phyloP scores from a whole-genome alignment of 2,888 invertebrate species.

The Tetramorium bicarinatum region DNA sequence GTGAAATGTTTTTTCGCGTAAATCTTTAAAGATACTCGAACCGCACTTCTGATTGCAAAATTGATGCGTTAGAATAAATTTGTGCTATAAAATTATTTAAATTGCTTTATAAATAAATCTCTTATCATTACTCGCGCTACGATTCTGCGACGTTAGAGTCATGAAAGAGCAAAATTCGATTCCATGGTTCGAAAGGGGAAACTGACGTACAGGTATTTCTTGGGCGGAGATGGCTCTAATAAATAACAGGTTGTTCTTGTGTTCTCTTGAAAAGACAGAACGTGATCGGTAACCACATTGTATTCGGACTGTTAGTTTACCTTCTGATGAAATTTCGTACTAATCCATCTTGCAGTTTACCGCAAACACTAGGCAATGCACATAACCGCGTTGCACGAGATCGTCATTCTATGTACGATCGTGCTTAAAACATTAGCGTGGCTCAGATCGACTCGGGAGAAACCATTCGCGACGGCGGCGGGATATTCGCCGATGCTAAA shows the following conservation, averaged over 20 bases:
- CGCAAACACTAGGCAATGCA: background rate
- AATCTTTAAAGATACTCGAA: conserved; percentile 1
- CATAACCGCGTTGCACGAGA: conserved; percentile 17
- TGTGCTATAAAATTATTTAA: background rate
- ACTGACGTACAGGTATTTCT: conserved; percentile 3
- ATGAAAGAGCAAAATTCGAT: conserved; percentile 9
- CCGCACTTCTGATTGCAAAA: background rate
- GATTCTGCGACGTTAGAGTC: background rate
- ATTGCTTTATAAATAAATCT: background rate
- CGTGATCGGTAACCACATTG: conserved; percentile 22
- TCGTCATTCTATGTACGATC: conserved; percentile 27
- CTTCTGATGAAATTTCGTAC: conserved; percentile 22
- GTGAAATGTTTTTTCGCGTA: background rate
- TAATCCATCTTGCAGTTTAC: conserved; percentile 30
- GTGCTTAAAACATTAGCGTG: conserved; percentile 39
- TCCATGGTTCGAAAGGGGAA: background rate
- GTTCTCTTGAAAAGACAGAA: conserved; percentile 16
- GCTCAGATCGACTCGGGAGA: conserved; percentile 1
- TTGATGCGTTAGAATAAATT: background rate
- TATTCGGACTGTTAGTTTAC: background rate
- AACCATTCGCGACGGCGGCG: conserved; percentile 18
- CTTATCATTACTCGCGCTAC: no score
- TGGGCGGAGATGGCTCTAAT: background rate
- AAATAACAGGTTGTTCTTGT: conserved; percentile 35
- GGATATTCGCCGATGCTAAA: conserved; percentile 43